A percentile compares a stretch with the other conserved stretches of the same genome.
Evolutionary conservation across 2,888 invertebrate genomes (phyloP).

Genomic region (Clunio marinus): DNA sequence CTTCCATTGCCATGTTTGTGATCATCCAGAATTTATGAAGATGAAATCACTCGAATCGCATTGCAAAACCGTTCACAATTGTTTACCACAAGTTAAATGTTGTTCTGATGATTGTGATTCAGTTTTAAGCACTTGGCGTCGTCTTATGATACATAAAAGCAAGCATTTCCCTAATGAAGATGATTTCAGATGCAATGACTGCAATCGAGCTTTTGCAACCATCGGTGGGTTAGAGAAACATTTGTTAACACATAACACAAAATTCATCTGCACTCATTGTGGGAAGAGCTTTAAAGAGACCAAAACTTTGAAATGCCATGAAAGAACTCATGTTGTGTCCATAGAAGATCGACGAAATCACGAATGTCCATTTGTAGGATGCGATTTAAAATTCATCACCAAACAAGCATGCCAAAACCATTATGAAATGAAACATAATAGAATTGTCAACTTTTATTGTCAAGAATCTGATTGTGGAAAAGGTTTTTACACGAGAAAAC

Average conservation of each 20-base stretch:
- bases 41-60: background rate
- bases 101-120: conserved; percentile 2
- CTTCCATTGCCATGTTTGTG: conserved; percentile 27
- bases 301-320: background rate
- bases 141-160: conserved; percentile 29
- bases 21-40: background rate
- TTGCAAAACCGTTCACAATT: background rate
- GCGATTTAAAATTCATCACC: background rate
- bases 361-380: background rate
- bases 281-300: background rate
- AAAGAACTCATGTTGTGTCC: background rate
- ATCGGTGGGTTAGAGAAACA: background rate
- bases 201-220: background rate
- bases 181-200: background rate
- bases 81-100: conserved; percentile 11
- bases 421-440: background rate
- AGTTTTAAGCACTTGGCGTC: conserved; percentile 14
- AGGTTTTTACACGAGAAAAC: conserved; percentile 4
- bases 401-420: conserved; percentile 44
- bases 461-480: background rate
- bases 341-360: background rate
- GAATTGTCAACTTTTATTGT: background rate
- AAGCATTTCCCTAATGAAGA: conserved; percentile 17
- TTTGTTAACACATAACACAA: background rate
- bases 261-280: conserved; percentile 2